phyloP scores from a whole-genome alignment of 2,797 vertebrate species.

The Synaphobranchus kaupii region DNA sequence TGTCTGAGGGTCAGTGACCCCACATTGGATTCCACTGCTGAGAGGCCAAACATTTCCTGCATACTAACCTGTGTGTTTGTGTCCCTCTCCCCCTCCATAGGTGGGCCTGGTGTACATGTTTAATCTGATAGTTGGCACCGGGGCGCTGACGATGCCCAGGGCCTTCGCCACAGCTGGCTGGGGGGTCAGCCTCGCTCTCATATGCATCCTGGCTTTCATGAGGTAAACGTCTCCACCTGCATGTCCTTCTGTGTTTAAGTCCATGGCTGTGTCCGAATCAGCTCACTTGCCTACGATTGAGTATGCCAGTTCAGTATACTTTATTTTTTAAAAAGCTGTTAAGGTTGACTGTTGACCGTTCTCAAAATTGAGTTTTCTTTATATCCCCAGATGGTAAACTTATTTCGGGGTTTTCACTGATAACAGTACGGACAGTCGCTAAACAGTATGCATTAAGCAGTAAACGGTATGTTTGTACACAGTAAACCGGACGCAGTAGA shows the following conservation, averaged over 20 bases:
- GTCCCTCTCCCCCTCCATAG: slow-evolving; percentile 61
- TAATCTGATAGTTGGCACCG: slow-evolving; percentile 95
- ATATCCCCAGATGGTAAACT: too few species aligned
- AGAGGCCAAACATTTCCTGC: not conserved
- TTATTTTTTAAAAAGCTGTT: not conserved
- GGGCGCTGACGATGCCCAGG: slow-evolving; percentile 95
- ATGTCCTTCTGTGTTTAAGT: not conserved
- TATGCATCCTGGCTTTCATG: slow-evolving; percentile 91
- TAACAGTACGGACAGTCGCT: too few species aligned
- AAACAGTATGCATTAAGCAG: too few species aligned
- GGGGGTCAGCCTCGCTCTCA: slow-evolving; percentile 88
- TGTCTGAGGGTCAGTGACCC: not conserved
- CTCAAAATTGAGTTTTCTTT: too few species aligned
- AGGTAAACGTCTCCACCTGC: slow-evolving; percentile 72
- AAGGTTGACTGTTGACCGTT: too few species aligned
- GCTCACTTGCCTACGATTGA: too few species aligned
- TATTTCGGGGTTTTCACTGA: too few species aligned
- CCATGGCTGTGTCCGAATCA: too few species aligned
- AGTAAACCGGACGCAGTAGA: too few species aligned
- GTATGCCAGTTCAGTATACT: too few species aligned
- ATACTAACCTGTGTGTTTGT: not conserved
- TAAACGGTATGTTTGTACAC: too few species aligned
- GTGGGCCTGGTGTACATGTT: slow-evolving; percentile 98
- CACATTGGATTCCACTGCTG: slow-evolving; percentile 4
- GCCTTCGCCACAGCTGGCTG: slow-evolving; percentile 92